These are phyloP conservation scores for Amazona vittata DNA, from an alignment of 2,113 vertebrate genomes.

Conservation along the genomic window DNA sequence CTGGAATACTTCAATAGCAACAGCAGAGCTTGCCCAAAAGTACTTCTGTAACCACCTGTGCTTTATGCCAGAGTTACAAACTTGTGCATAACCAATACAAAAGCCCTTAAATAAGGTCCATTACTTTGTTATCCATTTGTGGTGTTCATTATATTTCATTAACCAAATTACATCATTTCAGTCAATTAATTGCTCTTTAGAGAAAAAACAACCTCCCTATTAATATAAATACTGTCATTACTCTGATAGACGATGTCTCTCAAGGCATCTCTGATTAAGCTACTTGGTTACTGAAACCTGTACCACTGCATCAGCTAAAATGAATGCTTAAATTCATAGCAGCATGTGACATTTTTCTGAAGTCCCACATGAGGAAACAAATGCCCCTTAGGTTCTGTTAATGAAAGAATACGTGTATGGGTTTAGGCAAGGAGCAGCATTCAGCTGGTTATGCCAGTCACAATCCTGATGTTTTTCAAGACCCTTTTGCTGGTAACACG, in stretches of 20 bases:
- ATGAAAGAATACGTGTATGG: background rate
- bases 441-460: background rate
- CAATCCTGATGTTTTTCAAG: background rate
- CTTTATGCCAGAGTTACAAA: background rate
- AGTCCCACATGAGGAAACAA: background rate
- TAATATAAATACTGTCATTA: background rate
- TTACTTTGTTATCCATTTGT: background rate
- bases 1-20: background rate
- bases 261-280: background rate
- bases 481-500: background rate
- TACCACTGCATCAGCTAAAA: background rate
- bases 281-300: background rate
- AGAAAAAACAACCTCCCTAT: background rate
- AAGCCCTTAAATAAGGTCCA: background rate
- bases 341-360: background rate
- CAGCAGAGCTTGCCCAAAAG: background rate
- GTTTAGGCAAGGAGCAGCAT: background rate
- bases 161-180: background rate
- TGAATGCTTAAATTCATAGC: background rate
- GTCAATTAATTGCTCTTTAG: background rate
- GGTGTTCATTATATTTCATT: background rate
- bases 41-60: background rate
- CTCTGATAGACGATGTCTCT: background rate
- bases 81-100: background rate
- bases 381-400: background rate